phyloP scores from a whole-genome alignment of 2,797 vertebrate genomes.

The Schizopygopsis malacanthus region DNA sequence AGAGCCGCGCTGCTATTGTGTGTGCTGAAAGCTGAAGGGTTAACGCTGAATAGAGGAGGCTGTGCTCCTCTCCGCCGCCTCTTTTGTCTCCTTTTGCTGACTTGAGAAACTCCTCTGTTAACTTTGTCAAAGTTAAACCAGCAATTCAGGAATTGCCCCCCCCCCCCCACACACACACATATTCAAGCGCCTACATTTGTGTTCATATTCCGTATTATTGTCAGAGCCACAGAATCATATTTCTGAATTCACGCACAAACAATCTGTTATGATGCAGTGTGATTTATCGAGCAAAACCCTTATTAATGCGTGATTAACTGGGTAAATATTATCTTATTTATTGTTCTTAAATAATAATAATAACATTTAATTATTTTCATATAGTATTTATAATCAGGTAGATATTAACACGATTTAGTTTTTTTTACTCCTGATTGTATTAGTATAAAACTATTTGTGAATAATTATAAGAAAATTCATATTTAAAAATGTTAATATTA shows the following conservation, averaged over 20 bases:
- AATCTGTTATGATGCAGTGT: neutral
- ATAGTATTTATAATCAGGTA: too few relatives aligned
- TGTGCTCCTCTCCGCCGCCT: conserved; percentile 71
- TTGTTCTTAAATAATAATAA: neutral
- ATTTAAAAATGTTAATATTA: too few relatives aligned
- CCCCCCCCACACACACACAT: too few relatives aligned
- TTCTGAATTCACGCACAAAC: neutral
- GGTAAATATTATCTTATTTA: neutral
- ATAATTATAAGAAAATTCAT: too few relatives aligned
- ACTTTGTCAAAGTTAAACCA: conserved; percentile 59
- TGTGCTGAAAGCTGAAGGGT: conserved; percentile 63
- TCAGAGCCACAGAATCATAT: neutral
- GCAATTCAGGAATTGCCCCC: conserved; percentile 13
- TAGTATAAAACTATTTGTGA: too few relatives aligned
- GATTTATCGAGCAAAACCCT: neutral
- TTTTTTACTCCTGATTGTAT: too few relatives aligned
- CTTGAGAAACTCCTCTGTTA: conserved; percentile 82
- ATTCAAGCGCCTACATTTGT: neutral
- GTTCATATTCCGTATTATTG: neutral
- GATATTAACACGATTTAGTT: too few relatives aligned
- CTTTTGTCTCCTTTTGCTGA: conserved; percentile 85
- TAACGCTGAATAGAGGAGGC: conserved; percentile 81
- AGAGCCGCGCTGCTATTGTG: conserved; percentile 49
- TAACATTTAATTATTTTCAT: too few relatives aligned
- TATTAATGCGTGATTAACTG: neutral